Conservation (phyloP, 1,140 invertebrate genomes). For the Danaus melanippus region DNA sequence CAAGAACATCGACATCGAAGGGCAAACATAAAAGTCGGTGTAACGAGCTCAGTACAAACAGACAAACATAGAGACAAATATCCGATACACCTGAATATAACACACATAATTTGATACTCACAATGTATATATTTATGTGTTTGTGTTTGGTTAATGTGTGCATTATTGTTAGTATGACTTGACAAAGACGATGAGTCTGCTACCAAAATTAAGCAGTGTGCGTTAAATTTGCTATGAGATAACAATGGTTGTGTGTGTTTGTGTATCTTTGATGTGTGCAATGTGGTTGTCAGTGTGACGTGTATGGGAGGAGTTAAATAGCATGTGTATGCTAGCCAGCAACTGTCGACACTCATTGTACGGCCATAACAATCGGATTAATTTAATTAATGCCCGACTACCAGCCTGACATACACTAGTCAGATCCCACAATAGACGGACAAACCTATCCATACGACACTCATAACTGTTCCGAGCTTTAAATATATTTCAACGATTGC, state of each 20-base stretch:
- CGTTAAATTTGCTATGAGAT: no score
- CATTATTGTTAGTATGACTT: no score
- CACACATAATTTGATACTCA: conserved; percentile 16
- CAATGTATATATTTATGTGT: conserved; percentile 6
- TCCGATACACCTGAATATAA: conserved; percentile 6
- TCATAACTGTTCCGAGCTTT: no score
- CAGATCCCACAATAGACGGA: neutral
- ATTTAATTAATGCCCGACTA: conserved; percentile 21
- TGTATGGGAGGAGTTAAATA: no score
- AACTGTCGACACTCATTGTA: conserved; percentile 16
- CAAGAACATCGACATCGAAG: conserved; percentile 30
- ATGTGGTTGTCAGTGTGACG: conserved; percentile 10
- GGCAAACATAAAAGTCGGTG: conserved; percentile 35
- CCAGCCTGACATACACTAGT: neutral
- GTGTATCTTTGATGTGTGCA: no score
- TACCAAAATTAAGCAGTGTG: no score
- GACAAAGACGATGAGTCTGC: no score
- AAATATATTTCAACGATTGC: no score
- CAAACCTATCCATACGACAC: no score
- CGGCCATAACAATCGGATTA: conserved; percentile 25
- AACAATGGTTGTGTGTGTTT: no score
- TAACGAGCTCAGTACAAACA: conserved; percentile 50
- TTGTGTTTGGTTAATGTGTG: no score
- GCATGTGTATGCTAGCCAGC: conserved; percentile 14
- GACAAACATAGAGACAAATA: conserved; percentile 34